Evolutionary conservation across 2,113 vertebrate genomes (phyloP).

Genomic region (Anser brachyrhynchus): DNA sequence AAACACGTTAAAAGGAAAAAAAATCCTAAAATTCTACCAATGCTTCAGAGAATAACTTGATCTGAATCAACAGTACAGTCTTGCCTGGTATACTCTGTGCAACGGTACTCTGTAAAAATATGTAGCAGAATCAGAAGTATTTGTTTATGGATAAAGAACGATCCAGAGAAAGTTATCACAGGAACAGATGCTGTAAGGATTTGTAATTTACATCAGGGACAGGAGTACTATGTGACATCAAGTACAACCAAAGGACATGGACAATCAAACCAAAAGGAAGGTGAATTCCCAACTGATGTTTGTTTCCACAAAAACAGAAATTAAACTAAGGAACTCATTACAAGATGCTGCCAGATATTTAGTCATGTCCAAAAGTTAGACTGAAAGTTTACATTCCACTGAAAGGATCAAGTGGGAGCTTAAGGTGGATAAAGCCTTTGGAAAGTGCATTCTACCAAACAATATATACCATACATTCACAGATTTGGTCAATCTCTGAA

Average conservation of each 20-base stretch:
- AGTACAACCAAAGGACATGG: not conserved
- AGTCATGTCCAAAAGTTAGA: not conserved
- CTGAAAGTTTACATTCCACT: not conserved
- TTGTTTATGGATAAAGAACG: not conserved
- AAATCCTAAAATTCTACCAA: not conserved
- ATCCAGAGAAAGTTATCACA: not conserved
- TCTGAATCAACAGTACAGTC: not conserved
- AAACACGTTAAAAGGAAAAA: not conserved
- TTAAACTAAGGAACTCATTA: not conserved
- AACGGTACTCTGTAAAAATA: not conserved
- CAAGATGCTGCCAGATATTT: not conserved
- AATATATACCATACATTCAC: not conserved
- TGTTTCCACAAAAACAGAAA: not conserved
- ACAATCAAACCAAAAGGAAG: not conserved
- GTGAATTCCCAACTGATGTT: not conserved
- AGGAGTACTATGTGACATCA: not conserved
- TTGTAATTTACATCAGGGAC: not conserved
- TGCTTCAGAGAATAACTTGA: not conserved
- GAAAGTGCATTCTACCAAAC: not conserved
- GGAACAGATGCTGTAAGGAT: not conserved
- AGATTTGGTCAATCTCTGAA: not conserved
- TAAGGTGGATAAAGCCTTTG: not conserved
- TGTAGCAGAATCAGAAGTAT: not conserved
- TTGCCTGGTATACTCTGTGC: not conserved
- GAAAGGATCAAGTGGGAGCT: not conserved